Conservation (phyloP, 2,888 invertebrate genomes). For the Eurytoma adleriae region DNA sequence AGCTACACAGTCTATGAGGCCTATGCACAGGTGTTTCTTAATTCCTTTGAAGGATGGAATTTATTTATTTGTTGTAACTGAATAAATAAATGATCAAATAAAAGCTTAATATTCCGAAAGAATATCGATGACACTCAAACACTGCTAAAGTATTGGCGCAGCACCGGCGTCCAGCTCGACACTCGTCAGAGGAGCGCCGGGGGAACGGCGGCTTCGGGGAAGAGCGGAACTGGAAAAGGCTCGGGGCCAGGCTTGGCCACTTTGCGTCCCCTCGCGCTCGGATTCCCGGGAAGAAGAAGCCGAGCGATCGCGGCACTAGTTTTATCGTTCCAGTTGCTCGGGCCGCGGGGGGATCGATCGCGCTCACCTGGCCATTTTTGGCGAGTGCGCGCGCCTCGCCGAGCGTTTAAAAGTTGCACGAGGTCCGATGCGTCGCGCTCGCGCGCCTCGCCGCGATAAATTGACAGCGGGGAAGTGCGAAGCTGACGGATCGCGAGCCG, state of each 20-base stretch:
- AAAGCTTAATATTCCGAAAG: too few relatives aligned
- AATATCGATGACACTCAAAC: too few relatives aligned
- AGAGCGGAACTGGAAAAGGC: conserved; percentile 50
- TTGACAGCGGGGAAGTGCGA: conserved; percentile 8
- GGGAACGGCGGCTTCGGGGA: conserved; percentile 31
- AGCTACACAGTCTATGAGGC: too few relatives aligned
- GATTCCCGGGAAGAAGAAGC: conserved; percentile 11
- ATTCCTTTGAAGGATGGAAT: too few relatives aligned
- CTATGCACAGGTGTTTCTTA: too few relatives aligned
- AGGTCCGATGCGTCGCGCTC: too few relatives aligned
- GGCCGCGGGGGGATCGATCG: conserved; percentile 7
- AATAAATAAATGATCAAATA: too few relatives aligned
- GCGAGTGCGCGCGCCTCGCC: background rate
- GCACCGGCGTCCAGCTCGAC: background rate
- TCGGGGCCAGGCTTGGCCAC: background rate
- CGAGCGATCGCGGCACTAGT: background rate
- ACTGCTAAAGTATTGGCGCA: too few relatives aligned
- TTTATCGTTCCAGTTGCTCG: conserved; percentile 36
- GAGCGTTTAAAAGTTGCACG: background rate
- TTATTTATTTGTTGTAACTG: too few relatives aligned
- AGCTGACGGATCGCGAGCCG: background rate
- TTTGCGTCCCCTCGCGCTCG: background rate
- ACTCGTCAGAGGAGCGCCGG: background rate
- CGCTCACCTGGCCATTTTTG: conserved; percentile 27
- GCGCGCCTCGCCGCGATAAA: background rate